Base-by-base conservation (phyloP, 2,888 invertebrate species). In the Cheilosia soror region DNA sequence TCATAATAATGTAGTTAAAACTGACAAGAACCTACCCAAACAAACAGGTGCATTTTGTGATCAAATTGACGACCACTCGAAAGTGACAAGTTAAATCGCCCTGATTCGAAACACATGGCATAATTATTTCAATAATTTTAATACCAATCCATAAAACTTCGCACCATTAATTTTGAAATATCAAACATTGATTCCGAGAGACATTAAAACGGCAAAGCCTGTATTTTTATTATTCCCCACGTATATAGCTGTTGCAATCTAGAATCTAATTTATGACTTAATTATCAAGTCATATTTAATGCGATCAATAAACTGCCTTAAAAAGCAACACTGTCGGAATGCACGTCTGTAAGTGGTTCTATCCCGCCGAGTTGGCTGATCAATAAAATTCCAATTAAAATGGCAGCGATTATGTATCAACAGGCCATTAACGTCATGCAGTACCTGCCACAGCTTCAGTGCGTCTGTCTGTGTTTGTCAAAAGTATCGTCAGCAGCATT, bases 281-380 rank as follows among this genome's bases (percentile, higher is more conserved):
- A 91, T 91, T 91, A 91, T 91, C 91, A 89, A 90, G 90, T 90
- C 90, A 90, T 91, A 91, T 90, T 90, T 91, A 91, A 91, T 91
- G 91, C 90, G 91, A 90, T 90, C 91, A 90, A 91, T 91, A 93
- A 93, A 93, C 93, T 94, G 94, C 94, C 94, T 94, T 89, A 90
- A 90, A 90, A 91, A 90, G 90, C 89, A 89, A 89, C 89, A 31
- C 58, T 20, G 88, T 88, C 89, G 88, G 89, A 89, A 75, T 79
- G 60, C 42, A 42, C 15, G 69, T 11, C n/a, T 31, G 53, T 82
- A 71, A 66, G 71, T 72, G 58, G 72, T 68, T 66, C 71, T 62
- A 71, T 71, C 75, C 75, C 65, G 73, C 75, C 63, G 73, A 57
- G 68, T 75, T 37, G 69, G 58, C 65, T 25, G 69, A 47, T 79